A percentile compares a stretch with the other conserved stretches of the same genome.
These are phyloP conservation scores for Xenopus laevis DNA, from an alignment of 2,113 vertebrate species.

Conservation along the genomic window DNA sequence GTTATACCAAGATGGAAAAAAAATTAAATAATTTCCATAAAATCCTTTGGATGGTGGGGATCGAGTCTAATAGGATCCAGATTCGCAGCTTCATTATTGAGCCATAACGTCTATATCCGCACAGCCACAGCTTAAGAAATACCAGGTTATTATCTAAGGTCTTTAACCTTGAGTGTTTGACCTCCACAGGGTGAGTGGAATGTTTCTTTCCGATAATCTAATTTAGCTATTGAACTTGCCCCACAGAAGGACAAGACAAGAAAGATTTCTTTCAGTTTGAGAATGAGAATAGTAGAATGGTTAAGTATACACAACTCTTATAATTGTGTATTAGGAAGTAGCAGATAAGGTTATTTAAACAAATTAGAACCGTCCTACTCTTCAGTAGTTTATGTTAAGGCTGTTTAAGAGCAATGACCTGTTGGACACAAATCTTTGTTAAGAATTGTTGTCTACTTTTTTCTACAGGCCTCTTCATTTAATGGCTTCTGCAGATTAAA, in stretches of 20 bases:
- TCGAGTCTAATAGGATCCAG: conserved; percentile 24
- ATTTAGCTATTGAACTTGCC: not conserved
- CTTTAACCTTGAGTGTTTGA: conserved; percentile 31
- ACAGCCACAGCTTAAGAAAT: conserved; percentile 29
- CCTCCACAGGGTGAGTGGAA: not conserved
- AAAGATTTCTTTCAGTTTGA: not conserved
- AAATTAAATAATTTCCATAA: conserved; percentile 46
- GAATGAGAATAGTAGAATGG: too few species aligned
- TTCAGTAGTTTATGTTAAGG: too few species aligned
- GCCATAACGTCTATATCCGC: conserved; percentile 30
- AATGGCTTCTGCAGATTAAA: too few species aligned
- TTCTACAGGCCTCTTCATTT: too few species aligned
- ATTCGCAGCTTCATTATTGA: not conserved
- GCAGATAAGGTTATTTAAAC: not conserved
- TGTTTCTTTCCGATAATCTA: conserved; percentile 6
- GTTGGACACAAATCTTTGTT: too few species aligned
- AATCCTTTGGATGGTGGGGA: conserved; percentile 36
- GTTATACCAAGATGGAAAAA: rapidly evolving
- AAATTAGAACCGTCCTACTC: not conserved
- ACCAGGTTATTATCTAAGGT: conserved; percentile 7
- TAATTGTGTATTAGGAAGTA: not conserved
- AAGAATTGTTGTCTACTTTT: too few species aligned
- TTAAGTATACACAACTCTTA: not conserved
- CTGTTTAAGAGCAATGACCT: not conserved
- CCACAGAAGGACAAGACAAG: not conserved